Evolutionary conservation across 2,797 vertebrate species (phyloP).

Genomic region (Smutsia gigantea): DNA sequence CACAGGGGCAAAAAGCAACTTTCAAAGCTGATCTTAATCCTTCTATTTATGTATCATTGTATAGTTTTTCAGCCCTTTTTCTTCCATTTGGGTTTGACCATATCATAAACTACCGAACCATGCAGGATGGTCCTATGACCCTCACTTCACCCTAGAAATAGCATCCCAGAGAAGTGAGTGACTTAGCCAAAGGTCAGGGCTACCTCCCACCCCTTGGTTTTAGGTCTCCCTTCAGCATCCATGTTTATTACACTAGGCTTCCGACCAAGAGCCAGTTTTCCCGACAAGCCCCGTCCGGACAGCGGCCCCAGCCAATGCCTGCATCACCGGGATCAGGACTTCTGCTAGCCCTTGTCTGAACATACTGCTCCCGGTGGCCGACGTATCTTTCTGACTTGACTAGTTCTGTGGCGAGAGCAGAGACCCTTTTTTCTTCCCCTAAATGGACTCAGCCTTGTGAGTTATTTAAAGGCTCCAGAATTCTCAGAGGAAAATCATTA

Average conservation of each 20-base stretch:
- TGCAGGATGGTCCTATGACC: background rate
- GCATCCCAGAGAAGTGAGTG: background rate
- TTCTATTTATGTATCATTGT: background rate
- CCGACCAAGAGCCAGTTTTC: background rate
- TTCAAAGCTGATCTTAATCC: background rate
- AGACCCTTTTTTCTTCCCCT: background rate
- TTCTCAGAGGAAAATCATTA: constrained; percentile 17
- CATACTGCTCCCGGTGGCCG: background rate
- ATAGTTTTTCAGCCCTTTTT: background rate
- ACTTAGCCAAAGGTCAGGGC: background rate
- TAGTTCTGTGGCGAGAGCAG: background rate
- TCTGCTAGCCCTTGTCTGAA: background rate
- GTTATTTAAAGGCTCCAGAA: constrained; percentile 8
- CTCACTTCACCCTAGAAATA: background rate
- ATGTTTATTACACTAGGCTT: background rate
- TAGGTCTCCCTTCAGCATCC: background rate
- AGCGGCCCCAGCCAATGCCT: background rate
- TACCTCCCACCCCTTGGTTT: background rate
- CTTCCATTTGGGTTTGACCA: background rate
- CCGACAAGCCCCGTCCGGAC: background rate
- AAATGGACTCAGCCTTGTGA: background rate
- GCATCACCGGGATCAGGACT: background rate
- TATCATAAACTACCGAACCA: background rate
- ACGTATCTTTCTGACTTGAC: background rate
- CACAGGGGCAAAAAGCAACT: background rate